Conservation (phyloP, 2,797 vertebrate species). For the Glyptemys insculpta region DNA sequence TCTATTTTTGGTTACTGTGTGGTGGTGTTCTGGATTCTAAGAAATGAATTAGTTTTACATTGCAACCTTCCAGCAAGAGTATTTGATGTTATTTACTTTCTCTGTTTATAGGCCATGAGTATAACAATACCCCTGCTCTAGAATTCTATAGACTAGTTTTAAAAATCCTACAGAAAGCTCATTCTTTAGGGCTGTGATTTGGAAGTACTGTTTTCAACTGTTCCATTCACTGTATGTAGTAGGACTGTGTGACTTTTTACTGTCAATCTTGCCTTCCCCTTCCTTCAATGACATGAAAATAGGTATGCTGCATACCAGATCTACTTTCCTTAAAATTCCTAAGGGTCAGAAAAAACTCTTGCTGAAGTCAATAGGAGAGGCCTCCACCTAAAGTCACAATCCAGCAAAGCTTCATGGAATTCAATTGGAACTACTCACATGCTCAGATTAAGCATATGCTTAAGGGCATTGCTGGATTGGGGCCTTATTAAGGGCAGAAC, state of each 20-base stretch:
- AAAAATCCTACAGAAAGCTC: not conserved
- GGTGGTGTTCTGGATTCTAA: not conserved
- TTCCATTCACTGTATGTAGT: not conserved
- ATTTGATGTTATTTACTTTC: not conserved
- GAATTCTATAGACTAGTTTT: too few species aligned
- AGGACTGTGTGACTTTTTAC: not conserved
- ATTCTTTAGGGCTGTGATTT: not conserved
- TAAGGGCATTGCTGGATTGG: not conserved
- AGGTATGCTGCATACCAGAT: not conserved
- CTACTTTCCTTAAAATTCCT: not conserved
- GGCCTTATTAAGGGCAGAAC: not conserved
- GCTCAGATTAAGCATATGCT: not conserved
- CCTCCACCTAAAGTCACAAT: not conserved
- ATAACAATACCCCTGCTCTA: not conserved
- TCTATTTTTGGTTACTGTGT: not conserved
- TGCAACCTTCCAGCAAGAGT: not conserved
- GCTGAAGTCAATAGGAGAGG: not conserved
- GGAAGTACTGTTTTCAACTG: not conserved
- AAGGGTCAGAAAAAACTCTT: not conserved
- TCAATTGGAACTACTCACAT: accelerated
- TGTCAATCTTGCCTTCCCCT: not conserved
- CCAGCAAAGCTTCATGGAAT: not conserved
- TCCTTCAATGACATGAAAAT: not conserved
- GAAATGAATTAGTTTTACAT: not conserved
- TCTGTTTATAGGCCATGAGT: not conserved